Percentiles rank a stretch among this genome's conserved stretches.
Conservation (phyloP, 2,888 invertebrate genomes). For the Dryomyza anilis region DNA sequence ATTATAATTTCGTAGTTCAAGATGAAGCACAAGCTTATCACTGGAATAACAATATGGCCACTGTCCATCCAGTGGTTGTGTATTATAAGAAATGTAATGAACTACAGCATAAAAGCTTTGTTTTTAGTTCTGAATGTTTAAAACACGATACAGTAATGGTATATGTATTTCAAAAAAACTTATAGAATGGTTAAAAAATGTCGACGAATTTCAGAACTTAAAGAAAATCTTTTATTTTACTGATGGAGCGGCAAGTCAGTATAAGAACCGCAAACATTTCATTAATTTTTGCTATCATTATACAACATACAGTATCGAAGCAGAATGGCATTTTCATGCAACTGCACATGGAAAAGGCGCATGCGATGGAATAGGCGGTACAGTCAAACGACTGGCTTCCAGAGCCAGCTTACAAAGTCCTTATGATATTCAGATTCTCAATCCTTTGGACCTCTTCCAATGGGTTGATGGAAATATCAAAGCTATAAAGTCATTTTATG, state of each 20-base stretch:
- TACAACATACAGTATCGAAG: not conserved
- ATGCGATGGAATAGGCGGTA: conserved; percentile 17
- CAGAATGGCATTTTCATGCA: not conserved
- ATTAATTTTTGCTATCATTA: not conserved
- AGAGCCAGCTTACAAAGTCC: conserved; percentile 13
- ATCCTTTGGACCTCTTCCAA: too few relatives aligned
- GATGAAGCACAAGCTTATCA: not conserved
- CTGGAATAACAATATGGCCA: not conserved
- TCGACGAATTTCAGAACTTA: not conserved
- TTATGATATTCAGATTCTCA: too few relatives aligned
- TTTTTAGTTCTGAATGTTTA: not conserved
- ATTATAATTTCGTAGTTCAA: not conserved
- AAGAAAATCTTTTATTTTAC: conserved; percentile 14
- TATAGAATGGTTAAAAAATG: too few relatives aligned
- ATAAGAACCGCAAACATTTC: conserved; percentile 15
- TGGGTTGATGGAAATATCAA: too few relatives aligned
- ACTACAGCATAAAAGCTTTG: not conserved
- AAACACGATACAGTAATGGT: too few relatives aligned
- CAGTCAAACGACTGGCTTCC: conserved; percentile 7
- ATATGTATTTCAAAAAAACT: too few relatives aligned
- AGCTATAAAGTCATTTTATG: too few relatives aligned
- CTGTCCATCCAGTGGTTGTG: not conserved
- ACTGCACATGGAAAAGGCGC: conserved; percentile 23
- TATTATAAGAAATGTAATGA: not conserved
- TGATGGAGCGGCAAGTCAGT: conserved; percentile 9